These are phyloP conservation scores for Naso thynnoides DNA, from an alignment of 2,797 vertebrate species.

Conservation along the genomic window DNA sequence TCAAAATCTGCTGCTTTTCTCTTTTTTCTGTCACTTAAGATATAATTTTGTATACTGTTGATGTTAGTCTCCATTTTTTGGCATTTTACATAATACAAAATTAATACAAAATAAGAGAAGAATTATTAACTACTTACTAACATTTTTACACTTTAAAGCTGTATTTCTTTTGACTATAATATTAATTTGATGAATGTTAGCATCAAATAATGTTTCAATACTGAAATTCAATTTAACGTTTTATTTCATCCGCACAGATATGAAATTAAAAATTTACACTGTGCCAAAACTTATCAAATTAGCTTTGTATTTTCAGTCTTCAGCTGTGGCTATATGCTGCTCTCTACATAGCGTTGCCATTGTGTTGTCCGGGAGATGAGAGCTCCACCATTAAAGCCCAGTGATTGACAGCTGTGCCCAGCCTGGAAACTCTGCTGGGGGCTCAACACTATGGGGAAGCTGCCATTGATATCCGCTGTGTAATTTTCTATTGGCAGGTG, in stretches of 20 bases:
- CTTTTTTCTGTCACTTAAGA: background rate
- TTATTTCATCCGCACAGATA: background rate
- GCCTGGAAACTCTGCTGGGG: constrained; percentile 67
- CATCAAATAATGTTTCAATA: background rate
- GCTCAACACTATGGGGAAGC: constrained; percentile 70
- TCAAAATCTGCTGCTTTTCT: background rate
- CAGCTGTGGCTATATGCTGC: constrained; percentile 14
- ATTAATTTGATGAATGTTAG: background rate
- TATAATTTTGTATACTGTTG: background rate
- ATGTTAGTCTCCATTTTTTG: background rate
- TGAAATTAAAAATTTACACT: background rate
- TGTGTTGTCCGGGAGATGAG: constrained; percentile 20
- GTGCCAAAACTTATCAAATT: background rate
- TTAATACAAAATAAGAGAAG: background rate
- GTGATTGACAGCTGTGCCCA: constrained; percentile 73
- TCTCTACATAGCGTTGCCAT: constrained; percentile 22
- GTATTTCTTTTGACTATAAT: background rate
- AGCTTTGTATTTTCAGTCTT: constrained; percentile 9
- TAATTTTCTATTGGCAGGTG: constrained; percentile 87
- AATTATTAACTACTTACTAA: background rate
- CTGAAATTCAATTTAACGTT: background rate
- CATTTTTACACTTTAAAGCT: background rate
- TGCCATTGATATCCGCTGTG: constrained; percentile 80
- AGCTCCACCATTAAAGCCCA: constrained; percentile 47
- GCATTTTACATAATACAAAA: background rate